Conservation (phyloP, 2,888 invertebrate species). For the Calameuta pallipes region DNA sequence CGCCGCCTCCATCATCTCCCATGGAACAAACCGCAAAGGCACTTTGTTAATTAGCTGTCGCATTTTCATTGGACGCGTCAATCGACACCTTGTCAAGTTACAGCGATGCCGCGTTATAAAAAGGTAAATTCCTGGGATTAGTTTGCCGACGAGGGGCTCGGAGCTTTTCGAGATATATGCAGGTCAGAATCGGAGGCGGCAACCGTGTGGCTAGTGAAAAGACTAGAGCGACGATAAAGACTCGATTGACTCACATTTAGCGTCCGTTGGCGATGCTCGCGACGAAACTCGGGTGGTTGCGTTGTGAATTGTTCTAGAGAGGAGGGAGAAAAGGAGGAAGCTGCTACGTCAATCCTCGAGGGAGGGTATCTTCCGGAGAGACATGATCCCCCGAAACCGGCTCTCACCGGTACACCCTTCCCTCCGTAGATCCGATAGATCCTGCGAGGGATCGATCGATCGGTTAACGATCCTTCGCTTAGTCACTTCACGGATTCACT, state of each 20-base stretch:
- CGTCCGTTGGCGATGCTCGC: not conserved
- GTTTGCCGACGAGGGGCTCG: not conserved
- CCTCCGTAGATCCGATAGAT: not conserved
- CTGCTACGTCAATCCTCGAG: conserved; percentile 31
- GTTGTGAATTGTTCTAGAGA: not conserved
- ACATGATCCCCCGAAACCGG: conserved; percentile 30
- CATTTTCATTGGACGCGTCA: not conserved
- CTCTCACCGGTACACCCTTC: not conserved
- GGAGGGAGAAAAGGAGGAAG: not conserved
- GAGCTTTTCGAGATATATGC: not conserved
- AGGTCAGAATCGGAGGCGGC: not conserved
- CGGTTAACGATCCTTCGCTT: not conserved
- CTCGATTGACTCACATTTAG: conserved; percentile 1
- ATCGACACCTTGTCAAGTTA: not conserved
- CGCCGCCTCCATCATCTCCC: not conserved
- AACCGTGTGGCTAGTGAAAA: not conserved
- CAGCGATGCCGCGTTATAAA: not conserved
- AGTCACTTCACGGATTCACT: conserved; percentile 2
- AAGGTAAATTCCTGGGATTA: not conserved
- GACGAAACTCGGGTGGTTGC: not conserved
- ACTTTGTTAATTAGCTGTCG: not conserved
- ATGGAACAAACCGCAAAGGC: not conserved
- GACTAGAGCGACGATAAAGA: not conserved
- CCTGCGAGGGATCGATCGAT: not conserved
- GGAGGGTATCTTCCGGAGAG: conserved; percentile 35